phyloP scores from a whole-genome alignment of 2,113 vertebrate species.

The Emydura subglobosa region DNA sequence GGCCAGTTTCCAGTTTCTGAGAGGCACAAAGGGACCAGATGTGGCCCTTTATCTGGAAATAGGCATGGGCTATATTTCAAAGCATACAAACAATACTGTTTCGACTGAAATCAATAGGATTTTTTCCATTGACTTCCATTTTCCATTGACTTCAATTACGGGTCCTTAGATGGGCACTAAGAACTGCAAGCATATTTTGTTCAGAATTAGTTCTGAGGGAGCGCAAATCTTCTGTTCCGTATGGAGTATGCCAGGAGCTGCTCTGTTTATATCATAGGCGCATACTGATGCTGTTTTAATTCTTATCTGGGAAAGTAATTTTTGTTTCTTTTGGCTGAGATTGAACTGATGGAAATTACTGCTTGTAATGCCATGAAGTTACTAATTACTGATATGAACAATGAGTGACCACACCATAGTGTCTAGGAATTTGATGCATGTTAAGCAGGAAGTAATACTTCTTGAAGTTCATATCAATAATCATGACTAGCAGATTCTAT shows the following conservation, averaged over 20 bases:
- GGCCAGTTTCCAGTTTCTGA: background rate
- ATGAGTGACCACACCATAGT: background rate
- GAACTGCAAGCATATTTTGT: background rate
- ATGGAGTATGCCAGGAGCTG: background rate
- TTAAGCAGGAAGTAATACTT: background rate
- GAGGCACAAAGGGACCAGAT: background rate
- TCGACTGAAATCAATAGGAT: background rate
- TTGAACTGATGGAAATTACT: background rate
- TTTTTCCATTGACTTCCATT: background rate
- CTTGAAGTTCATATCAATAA: background rate
- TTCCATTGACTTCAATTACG: background rate
- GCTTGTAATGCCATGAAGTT: background rate
- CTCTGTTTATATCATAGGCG: slow-evolving; percentile 8
- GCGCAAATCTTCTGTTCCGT: background rate
- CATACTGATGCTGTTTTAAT: background rate
- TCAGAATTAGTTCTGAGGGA: background rate
- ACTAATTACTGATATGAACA: background rate
- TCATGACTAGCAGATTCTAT: background rate
- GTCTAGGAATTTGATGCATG: background rate
- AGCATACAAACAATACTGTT: background rate
- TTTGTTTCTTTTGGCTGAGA: slow-evolving; percentile 20
- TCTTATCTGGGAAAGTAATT: slow-evolving; percentile 26
- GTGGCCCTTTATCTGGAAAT: background rate
- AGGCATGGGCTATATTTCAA: background rate
- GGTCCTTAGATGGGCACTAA: background rate